phyloP scores from a whole-genome alignment of 2,797 vertebrate genomes.

The Hyperoplus lanceolatus region DNA sequence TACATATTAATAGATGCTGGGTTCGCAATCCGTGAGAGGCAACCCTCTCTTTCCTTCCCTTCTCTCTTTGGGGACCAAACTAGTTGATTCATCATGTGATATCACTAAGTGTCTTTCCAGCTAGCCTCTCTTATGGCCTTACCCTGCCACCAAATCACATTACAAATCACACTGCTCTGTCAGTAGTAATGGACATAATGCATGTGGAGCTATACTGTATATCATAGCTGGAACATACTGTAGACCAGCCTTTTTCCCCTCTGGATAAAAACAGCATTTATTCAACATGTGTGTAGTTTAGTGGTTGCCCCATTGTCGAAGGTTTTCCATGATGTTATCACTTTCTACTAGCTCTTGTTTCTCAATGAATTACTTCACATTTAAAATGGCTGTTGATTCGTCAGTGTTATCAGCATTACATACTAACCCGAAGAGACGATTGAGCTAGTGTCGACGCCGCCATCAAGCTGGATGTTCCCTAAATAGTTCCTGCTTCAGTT shows the following conservation, averaged over 20 bases:
- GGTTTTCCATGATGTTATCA: neutral
- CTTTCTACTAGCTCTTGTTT: neutral
- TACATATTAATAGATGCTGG: conserved; percentile 53
- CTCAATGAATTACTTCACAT: neutral
- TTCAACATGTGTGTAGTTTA: neutral
- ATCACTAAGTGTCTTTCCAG: conserved; percentile 64
- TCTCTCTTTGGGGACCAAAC: conserved; percentile 32
- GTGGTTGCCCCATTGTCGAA: neutral
- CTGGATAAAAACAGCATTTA: conserved; percentile 23
- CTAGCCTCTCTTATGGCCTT: conserved; percentile 53
- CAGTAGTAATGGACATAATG: conserved; percentile 62
- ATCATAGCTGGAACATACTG: conserved; percentile 17
- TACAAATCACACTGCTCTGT: conserved; percentile 72
- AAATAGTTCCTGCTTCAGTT: too few relatives aligned
- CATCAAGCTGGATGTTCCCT: neutral
- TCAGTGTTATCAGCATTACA: neutral
- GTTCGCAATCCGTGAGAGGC: conserved; percentile 28
- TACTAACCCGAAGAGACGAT: neutral
- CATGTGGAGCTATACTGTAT: conserved; percentile 24
- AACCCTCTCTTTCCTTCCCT: conserved; percentile 9
- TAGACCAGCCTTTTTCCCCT: conserved; percentile 15
- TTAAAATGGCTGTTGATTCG: neutral
- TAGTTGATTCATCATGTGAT: conserved; percentile 65
- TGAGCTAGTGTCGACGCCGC: neutral
- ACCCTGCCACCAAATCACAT: conserved; percentile 70